Base-by-base conservation (phyloP, 2,888 invertebrate species). In the Leptothorax acervorum region DNA sequence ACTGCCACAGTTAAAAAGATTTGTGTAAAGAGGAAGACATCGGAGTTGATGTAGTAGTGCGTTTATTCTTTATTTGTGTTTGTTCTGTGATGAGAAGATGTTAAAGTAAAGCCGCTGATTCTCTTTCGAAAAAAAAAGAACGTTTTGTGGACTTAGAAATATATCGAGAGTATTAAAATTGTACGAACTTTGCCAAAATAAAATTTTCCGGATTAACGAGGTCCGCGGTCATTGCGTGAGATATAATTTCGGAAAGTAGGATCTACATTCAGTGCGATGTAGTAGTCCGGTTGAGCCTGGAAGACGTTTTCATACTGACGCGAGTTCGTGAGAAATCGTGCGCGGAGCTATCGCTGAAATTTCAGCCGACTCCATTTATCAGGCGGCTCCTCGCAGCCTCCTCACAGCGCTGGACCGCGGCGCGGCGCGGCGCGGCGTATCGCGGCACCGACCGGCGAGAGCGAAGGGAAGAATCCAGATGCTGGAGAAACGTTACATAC, bases 311-410 rank as follows among this genome's bases (percentile, higher is more conserved):
- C 88, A 60, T 51, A 68, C 57, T n/a, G 60, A 74, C 51, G 74
- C 83, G 75, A 74, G 71, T 84, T 84, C 85, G 82, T 89, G 87
- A 90, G 87, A 90, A 89, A 88, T 90, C 83, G 85, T 85, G 79
- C 79, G 84, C 84, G 84, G 88, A 86, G 87, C 88, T 89, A 91
- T 93, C 92, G 89, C 87, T 92, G 91, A 92, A 92, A 93, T 92
- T 92, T 93, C 90, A 92, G 88, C 89, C 88, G 83, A 85, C 83
- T 84, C 88, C 88, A 92, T 92, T 92, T 91, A 90, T 92, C 91
- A 92, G 91, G 51, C 81, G 83, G 85, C 83, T 85, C 79, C 82
- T 87, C 87, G 86, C 42, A 45, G 85, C 83, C 90, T 90, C 89
- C 84, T 88, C 84, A 3, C 39, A 84, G 82, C 71, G 75, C 85